phyloP scores from a whole-genome alignment of 2,113 vertebrate genomes.

The Trinectes maculatus region DNA sequence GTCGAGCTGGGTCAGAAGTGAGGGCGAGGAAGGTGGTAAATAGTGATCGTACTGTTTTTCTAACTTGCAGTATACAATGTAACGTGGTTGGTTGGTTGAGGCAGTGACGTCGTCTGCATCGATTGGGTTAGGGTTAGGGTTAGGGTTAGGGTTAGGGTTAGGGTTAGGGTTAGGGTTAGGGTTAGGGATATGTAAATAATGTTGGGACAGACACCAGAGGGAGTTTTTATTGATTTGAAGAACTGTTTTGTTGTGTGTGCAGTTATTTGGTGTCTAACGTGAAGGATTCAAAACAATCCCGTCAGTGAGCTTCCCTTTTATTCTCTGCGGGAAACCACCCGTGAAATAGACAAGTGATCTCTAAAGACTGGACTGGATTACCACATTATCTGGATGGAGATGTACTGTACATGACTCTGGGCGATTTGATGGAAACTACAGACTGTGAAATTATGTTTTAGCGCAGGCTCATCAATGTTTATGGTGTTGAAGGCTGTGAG shows the following conservation, averaged over 20 bases:
- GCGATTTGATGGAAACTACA: slow-evolving; percentile 63
- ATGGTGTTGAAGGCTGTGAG: slow-evolving; percentile 53
- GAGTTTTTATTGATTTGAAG: neutral
- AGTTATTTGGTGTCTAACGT: slow-evolving; percentile 12
- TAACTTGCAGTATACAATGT: too few relatives aligned
- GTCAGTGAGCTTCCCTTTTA: slow-evolving; percentile 27
- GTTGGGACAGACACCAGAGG: neutral
- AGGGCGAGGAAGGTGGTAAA: too few relatives aligned
- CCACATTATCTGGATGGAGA: slow-evolving; percentile 65
- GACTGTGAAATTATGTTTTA: slow-evolving; percentile 73
- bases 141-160: too few relatives aligned
- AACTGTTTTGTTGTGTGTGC: neutral
- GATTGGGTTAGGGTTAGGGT: too few relatives aligned
- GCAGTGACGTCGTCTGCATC: too few relatives aligned
- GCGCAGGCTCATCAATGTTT: slow-evolving; percentile 64
- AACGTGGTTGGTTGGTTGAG: too few relatives aligned
- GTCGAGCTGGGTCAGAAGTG: too few relatives aligned
- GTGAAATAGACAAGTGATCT: slow-evolving; percentile 72
- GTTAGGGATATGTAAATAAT: neutral
- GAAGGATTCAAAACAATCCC: slow-evolving; percentile 54
- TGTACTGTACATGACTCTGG: slow-evolving; percentile 68
- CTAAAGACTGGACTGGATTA: slow-evolving; percentile 63
- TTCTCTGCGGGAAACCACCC: slow-evolving; percentile 63
- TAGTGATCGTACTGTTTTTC: too few relatives aligned
- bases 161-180: too few relatives aligned